phyloP scores from a whole-genome alignment of 2,113 vertebrate genomes.

The Zapus hudsonius region DNA sequence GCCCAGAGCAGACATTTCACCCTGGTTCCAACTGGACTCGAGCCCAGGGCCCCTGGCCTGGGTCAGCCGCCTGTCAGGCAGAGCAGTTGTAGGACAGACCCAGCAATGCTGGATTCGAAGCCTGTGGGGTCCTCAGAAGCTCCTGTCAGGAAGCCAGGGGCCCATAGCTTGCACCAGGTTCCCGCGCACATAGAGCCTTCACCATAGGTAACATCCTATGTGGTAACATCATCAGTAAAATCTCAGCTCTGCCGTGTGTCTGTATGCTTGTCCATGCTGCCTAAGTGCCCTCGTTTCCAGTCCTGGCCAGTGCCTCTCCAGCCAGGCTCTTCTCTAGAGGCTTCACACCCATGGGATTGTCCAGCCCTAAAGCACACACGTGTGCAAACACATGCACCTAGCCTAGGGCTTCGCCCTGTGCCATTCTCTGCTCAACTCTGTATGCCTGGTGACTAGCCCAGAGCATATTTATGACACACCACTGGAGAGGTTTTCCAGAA shows the following conservation, averaged over 20 bases:
- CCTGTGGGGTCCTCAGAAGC: background rate
- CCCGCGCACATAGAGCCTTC: background rate
- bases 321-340: too few relatives aligned
- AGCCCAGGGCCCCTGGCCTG: background rate
- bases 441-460: too few relatives aligned
- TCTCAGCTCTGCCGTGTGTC: background rate
- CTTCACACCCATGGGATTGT: too few relatives aligned
- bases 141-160: background rate
- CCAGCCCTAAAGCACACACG: too few relatives aligned
- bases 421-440: background rate
- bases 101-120: background rate
- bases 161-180: background rate
- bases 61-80: background rate
- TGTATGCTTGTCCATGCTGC: background rate
- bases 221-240: background rate
- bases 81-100: too few relatives aligned
- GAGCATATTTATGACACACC: background rate
- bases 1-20: background rate
- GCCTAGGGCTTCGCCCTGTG: too few relatives aligned
- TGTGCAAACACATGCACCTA: background rate
- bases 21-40: accelerated
- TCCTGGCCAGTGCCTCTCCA: background rate
- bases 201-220: background rate
- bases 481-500: background rate
- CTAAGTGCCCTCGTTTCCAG: background rate